Evolutionary conservation across 2,113 vertebrate species (phyloP).

Genomic region (Amblyornis subalaris): DNA sequence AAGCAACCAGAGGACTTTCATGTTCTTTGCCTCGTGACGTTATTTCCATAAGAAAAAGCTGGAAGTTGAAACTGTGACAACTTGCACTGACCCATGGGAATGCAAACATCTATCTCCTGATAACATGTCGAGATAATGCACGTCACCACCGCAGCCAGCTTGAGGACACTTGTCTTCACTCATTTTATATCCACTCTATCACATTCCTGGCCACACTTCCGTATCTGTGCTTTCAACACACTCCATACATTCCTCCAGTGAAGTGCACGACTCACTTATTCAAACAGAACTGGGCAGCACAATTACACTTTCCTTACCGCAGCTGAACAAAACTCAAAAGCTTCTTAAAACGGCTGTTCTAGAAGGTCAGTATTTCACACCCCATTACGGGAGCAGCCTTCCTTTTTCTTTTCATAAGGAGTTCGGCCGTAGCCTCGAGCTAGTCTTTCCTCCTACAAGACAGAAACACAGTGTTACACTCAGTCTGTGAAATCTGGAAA

Average conservation of each 20-base stretch:
- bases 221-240: conserved; percentile 56
- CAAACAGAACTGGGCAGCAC: not conserved
- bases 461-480: not conserved
- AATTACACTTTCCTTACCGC: not conserved
- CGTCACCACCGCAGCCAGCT: conserved; percentile 46
- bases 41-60: conserved; percentile 50
- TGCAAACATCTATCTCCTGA: conserved; percentile 42
- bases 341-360: not conserved
- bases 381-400: not conserved
- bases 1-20: not conserved
- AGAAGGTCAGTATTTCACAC: not conserved
- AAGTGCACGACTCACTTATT: not conserved
- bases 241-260: not conserved
- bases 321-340: not conserved
- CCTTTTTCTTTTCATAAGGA: not conserved
- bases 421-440: not conserved
- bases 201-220: conserved; percentile 43
- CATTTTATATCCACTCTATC: conserved; percentile 43
- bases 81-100: conserved; percentile 14
- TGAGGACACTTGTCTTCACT: conserved; percentile 56
- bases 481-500: not conserved
- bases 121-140: conserved; percentile 21
- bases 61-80: conserved; percentile 46
- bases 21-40: conserved; percentile 1
- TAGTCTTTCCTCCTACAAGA: not conserved